Percentiles rank a stretch among this genome's conserved stretches.
Conservation (phyloP, 2,113 vertebrate species). For the Pelusios castaneus region DNA sequence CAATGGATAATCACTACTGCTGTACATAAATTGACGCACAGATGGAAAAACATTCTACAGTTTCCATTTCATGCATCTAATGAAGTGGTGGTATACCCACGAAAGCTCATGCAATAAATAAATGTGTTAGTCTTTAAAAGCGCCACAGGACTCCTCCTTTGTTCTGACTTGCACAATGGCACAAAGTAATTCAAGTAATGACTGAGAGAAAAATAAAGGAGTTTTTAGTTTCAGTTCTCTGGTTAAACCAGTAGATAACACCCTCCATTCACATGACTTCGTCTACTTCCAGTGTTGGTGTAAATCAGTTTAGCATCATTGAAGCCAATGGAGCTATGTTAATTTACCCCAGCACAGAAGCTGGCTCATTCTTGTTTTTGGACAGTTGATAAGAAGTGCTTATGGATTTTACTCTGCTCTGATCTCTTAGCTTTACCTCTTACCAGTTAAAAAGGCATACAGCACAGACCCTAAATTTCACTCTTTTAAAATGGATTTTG, state of each 20-base stretch:
- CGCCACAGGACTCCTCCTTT: too few species aligned
- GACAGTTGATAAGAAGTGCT: neutral
- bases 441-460: neutral
- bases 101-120: too few species aligned
- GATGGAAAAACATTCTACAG: neutral
- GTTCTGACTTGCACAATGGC: neutral
- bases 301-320: neutral
- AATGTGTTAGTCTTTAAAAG: too few species aligned
- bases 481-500: neutral
- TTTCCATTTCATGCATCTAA: too few species aligned
- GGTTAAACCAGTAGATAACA: fast-evolving
- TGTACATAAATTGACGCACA: neutral
- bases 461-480: neutral
- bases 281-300: neutral
- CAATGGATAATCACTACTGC: neutral
- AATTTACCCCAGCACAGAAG: too few species aligned
- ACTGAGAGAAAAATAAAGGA: neutral
- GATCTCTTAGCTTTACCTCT: neutral
- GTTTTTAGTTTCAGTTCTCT: neutral
- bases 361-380: neutral
- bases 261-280: neutral
- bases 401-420: neutral
- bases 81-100: too few species aligned
- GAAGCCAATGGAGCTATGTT: neutral
- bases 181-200: fast-evolving